phyloP scores from a whole-genome alignment of 2,113 vertebrate species.

The Ophthalmolycus amberensis region DNA sequence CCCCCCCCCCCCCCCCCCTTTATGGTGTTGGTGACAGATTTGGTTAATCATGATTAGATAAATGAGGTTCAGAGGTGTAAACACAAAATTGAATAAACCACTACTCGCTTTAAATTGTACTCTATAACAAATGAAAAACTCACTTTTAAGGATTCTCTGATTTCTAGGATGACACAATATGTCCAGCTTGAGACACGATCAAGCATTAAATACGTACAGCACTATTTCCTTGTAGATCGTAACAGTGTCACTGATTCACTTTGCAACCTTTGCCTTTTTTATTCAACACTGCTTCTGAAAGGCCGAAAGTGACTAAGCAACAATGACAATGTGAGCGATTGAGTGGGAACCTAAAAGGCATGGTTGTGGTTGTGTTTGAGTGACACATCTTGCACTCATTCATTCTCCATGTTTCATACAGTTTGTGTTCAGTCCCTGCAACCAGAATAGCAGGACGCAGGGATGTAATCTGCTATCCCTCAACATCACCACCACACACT shows the following conservation, averaged over 20 bases:
- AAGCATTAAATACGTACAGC: background rate
- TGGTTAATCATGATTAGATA: constrained; percentile 26
- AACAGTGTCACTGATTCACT: constrained; percentile 16
- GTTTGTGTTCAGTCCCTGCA: constrained; percentile 54
- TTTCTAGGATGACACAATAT: background rate
- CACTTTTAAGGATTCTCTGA: background rate
- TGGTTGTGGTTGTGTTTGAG: constrained; percentile 44
- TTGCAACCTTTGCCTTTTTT: background rate
- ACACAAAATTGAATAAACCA: background rate
- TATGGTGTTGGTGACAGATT: constrained; percentile 22
- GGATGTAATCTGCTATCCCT: constrained; percentile 59
- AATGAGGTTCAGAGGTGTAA: constrained; percentile 2
- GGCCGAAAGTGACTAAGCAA: background rate
- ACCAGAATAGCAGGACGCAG: constrained; percentile 68
- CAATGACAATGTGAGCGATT: background rate
- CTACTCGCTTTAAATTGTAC: background rate
- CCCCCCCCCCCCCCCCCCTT: background rate
- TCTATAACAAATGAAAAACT: background rate
- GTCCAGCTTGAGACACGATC: constrained; percentile 19
- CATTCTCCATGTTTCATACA: constrained; percentile 46
- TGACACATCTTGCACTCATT: constrained; percentile 30
- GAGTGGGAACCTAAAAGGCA: background rate
- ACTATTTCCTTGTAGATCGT: background rate
- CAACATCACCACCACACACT: constrained; percentile 12
- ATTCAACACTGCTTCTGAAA: constrained; percentile 7